phyloP scores from a whole-genome alignment of 2,797 vertebrate species.

The Enteromius argenteus region DNA sequence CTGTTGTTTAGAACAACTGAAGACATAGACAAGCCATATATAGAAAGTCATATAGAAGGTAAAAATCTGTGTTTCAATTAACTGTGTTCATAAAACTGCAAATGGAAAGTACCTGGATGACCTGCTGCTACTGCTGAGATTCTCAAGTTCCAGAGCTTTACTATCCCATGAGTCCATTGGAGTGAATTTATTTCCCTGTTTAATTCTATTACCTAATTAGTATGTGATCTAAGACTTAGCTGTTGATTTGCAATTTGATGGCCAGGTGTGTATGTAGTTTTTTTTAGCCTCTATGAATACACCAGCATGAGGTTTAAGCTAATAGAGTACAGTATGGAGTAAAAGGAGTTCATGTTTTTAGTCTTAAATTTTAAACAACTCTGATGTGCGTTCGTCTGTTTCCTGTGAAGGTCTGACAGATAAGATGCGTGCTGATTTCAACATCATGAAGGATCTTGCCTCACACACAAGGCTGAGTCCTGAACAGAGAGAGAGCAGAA shows the following conservation, averaged over 20 bases:
- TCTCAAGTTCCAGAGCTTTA: neutral
- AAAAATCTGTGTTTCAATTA: neutral
- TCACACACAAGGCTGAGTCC: constrained; percentile 86
- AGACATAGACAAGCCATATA: neutral
- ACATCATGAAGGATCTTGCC: constrained; percentile 90
- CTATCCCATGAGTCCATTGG: neutral
- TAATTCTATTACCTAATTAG: neutral
- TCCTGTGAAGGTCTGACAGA: constrained; percentile 86
- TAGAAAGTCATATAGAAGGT: neutral
- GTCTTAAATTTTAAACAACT: neutral
- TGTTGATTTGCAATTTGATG: neutral
- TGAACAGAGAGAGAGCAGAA: constrained; percentile 83
- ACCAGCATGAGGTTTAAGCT: neutral
- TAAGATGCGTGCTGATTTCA: constrained; percentile 90
- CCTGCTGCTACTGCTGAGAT: neutral
- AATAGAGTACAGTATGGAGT: neutral
- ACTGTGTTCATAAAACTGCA: neutral
- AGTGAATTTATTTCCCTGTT: neutral
- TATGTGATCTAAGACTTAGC: neutral
- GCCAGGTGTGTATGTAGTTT: neutral
- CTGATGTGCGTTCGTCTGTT: neutral
- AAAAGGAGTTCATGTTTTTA: neutral
- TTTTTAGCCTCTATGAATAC: neutral
- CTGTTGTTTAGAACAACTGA: neutral
- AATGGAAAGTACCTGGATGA: neutral